Evolutionary conservation across 2,888 invertebrate species (phyloP).

Genomic region (Cancer borealis): DNA sequence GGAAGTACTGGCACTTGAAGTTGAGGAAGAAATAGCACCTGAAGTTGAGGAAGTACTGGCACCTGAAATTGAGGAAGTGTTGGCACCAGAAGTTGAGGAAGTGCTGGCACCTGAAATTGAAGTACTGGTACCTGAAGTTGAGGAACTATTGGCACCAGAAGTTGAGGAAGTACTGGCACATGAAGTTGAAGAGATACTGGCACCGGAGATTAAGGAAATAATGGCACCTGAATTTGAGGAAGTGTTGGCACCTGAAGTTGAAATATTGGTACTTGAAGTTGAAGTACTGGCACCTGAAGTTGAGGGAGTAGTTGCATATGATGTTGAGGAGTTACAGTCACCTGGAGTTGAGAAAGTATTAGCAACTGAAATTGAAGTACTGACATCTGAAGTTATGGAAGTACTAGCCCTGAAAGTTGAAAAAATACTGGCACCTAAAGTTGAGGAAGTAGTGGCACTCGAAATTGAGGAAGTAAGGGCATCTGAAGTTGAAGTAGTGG

Average conservation of each 20-base stretch:
- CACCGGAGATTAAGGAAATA: neutral
- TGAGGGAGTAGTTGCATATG: neutral
- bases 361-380: neutral
- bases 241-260: neutral
- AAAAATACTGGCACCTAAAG: neutral
- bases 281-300: neutral
- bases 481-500: neutral
- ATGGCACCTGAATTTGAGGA: neutral
- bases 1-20: neutral
- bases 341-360: neutral
- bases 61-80: neutral
- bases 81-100: neutral
- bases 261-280: neutral
- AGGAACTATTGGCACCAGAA: neutral
- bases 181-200: neutral
- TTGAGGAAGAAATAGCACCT: neutral
- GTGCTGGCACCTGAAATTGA: neutral
- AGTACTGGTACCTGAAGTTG: neutral
- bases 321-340: neutral
- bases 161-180: neutral
- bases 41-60: neutral
- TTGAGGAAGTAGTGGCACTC: too few species aligned
- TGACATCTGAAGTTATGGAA: neutral
- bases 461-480: too few species aligned
- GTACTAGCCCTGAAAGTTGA: neutral